Evolutionary conservation across 1,140 invertebrate genomes (phyloP).

Genomic region (Cyrtorhinus lividipennis): DNA sequence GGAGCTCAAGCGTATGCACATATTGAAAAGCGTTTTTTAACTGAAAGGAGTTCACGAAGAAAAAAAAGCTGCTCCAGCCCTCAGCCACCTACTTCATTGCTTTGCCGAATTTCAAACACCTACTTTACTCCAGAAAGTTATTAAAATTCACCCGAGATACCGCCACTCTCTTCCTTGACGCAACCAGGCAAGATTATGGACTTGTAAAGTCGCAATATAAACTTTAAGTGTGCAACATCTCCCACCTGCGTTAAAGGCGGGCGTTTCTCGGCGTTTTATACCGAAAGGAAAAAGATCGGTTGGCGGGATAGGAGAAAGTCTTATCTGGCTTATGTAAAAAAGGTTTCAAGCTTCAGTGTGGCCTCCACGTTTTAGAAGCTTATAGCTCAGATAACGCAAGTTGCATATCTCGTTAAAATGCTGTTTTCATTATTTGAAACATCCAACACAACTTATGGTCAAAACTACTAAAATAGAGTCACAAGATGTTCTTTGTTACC

Average conservation of each 20-base stretch:
- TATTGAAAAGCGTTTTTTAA: no score
- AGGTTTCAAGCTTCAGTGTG: background rate
- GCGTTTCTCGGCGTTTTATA: background rate
- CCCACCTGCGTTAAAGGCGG: background rate
- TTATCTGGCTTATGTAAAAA: background rate
- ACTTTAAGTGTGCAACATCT: background rate
- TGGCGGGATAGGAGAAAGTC: background rate
- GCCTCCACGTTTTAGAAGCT: background rate
- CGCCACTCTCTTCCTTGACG: background rate
- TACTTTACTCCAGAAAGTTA: background rate
- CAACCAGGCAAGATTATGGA: background rate
- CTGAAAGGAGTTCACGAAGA: no score
- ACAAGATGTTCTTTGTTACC: no score
- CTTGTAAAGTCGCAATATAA: background rate
- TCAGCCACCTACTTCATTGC: background rate
- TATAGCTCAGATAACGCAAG: no score
- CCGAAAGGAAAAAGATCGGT: background rate
- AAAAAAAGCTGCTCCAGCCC: no score
- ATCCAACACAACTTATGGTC: no score
- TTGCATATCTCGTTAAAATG: no score
- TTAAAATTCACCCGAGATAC: background rate
- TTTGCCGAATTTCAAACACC: background rate
- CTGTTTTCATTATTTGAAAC: no score
- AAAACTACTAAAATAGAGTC: no score
- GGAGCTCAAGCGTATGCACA: no score